phyloP scores from a whole-genome alignment of 2,113 vertebrate species.

The Apaloderma vittatum region DNA sequence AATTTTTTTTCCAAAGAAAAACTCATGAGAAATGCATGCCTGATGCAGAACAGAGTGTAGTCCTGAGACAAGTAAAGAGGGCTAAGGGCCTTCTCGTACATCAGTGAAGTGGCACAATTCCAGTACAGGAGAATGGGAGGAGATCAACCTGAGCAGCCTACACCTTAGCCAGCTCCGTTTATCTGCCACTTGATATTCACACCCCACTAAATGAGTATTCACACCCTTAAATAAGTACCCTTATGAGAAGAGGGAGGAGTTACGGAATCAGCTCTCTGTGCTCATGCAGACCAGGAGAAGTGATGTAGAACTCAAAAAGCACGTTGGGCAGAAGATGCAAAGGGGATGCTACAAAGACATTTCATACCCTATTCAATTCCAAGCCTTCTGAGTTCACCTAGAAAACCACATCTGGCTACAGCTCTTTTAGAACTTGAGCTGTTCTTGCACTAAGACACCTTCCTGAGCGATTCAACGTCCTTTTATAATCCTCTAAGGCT shows the following conservation, averaged over 20 bases:
- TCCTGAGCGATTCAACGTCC: background rate
- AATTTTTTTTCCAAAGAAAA: background rate
- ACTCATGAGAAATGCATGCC: background rate
- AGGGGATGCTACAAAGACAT: background rate
- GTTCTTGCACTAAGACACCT: background rate
- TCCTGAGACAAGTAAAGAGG: background rate
- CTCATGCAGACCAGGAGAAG: accelerated
- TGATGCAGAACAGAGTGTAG: background rate
- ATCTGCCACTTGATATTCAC: background rate
- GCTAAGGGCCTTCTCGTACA: accelerated
- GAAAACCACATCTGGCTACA: background rate
- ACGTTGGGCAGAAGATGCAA: background rate
- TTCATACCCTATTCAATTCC: background rate
- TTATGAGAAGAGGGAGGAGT: background rate
- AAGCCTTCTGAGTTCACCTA: background rate
- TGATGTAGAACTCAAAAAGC: background rate
- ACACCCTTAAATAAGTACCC: background rate
- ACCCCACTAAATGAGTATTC: background rate
- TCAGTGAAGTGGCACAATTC: background rate
- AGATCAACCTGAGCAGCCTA: background rate
- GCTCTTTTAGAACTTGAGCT: background rate
- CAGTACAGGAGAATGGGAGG: background rate
- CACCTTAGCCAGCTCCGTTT: background rate
- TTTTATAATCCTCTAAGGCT: background rate
- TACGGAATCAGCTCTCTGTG: background rate